phyloP scores from a whole-genome alignment of 2,113 vertebrate genomes.

The Lasiurus cinereus region DNA sequence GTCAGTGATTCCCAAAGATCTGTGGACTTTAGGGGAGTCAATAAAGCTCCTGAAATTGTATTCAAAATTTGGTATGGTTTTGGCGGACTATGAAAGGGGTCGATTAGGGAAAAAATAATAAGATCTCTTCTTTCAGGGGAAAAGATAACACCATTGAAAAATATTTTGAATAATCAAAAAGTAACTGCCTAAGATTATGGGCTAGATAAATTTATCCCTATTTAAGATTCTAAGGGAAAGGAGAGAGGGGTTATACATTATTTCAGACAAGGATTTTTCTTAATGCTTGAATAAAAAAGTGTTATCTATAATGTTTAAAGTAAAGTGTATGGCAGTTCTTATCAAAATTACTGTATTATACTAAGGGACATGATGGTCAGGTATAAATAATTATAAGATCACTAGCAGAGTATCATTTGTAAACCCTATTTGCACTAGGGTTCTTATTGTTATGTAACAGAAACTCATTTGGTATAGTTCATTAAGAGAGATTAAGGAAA shows the following conservation, averaged over 20 bases:
- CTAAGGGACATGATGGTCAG: neutral
- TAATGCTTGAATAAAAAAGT: slow-evolving; percentile 41
- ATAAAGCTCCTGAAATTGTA: slow-evolving; percentile 45
- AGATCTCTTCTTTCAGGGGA: slow-evolving; percentile 26
- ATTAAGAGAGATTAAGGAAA: slow-evolving; percentile 65
- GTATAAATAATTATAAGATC: slow-evolving; percentile 32
- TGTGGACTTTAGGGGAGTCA: neutral
- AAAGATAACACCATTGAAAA: neutral
- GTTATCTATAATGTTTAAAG: slow-evolving; percentile 49
- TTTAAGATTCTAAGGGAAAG: neutral
- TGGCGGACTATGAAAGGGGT: neutral
- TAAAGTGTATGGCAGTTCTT: slow-evolving; percentile 11
- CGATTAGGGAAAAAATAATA: slow-evolving; percentile 6
- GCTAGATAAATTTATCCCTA: neutral
- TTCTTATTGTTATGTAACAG: slow-evolving; percentile 17
- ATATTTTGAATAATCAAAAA: slow-evolving; percentile 21
- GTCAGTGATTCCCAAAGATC: slow-evolving; percentile 11
- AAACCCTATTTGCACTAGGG: slow-evolving; percentile 18
- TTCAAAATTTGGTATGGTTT: slow-evolving; percentile 46
- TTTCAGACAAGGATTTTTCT: slow-evolving; percentile 44
- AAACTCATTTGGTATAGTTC: slow-evolving; percentile 24
- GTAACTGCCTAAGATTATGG: neutral
- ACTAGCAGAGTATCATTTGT: neutral
- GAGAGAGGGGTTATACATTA: neutral
- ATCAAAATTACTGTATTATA: slow-evolving; percentile 17